Evolutionary conservation across 2,113 vertebrate genomes (phyloP).

Genomic region (Campylomormyrus numenius): DNA sequence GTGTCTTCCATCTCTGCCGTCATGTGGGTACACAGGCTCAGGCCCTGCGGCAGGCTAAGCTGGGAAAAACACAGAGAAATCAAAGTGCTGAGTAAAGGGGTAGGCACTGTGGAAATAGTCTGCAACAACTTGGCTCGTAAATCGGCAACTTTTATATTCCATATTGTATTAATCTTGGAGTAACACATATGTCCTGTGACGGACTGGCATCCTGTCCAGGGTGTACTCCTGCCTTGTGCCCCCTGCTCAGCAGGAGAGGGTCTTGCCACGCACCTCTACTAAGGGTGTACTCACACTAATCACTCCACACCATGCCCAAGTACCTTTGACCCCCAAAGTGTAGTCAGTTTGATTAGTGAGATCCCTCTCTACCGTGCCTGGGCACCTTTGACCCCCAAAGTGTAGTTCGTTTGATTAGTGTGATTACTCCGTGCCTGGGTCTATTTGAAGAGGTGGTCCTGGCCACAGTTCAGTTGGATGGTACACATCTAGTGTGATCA

Average conservation of each 20-base stretch:
- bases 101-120: neutral
- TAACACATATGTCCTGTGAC: neutral
- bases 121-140: neutral
- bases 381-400: neutral
- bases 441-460: neutral
- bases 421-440: neutral
- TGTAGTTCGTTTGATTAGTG: neutral
- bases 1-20: neutral
- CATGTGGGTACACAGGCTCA: neutral
- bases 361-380: neutral
- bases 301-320: neutral
- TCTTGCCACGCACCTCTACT: neutral
- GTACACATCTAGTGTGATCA: no score
- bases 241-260: neutral
- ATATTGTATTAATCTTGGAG: neutral
- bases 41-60: neutral
- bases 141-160: neutral
- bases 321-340: neutral
- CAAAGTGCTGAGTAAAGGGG: neutral
- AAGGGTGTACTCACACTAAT: neutral
- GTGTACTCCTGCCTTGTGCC: neutral
- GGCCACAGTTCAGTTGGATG: no score
- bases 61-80: neutral
- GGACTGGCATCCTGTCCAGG: neutral
- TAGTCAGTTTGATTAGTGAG: neutral